A percentile compares a stretch with the other conserved stretches of the same genome.
These are phyloP conservation scores for Catajapyx aquilonaris DNA, from an alignment of 1,140 invertebrate genomes.

Conservation along the genomic window DNA sequence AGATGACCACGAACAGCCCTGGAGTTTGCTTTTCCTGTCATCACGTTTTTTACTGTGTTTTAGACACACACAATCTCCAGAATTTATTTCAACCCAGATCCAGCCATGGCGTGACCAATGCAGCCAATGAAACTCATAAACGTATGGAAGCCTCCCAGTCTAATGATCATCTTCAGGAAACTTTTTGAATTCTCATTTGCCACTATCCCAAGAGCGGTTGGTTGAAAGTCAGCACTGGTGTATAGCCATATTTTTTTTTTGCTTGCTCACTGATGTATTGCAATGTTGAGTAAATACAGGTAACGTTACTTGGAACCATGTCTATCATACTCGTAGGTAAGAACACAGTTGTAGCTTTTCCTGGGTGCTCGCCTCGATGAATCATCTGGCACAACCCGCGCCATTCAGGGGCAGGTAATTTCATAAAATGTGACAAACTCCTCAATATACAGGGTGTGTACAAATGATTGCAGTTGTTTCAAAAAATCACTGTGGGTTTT, in stretches of 20 bases:
- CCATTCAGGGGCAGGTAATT: no score
- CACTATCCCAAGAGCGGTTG: not conserved
- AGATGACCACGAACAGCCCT: not conserved
- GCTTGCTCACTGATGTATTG: not conserved
- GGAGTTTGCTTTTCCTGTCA: not conserved
- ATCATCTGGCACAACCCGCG: no score
- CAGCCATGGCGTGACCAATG: not conserved
- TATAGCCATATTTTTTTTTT: not conserved
- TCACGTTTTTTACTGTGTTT: not conserved
- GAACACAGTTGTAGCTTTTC: no score
- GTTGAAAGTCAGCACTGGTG: not conserved
- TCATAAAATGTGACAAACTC: no score
- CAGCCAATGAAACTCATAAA: not conserved
- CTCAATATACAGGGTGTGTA: no score
- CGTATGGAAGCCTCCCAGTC: not conserved
- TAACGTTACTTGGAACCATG: not conserved
- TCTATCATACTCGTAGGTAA: no score
- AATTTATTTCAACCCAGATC: not conserved
- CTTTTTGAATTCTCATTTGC: not conserved
- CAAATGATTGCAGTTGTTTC: no score
- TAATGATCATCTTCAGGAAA: not conserved
- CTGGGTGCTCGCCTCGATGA: no score
- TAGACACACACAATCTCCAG: not conserved
- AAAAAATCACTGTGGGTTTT: no score
- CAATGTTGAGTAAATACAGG: not conserved